phyloP scores from a whole-genome alignment of 1,140 invertebrate genomes.

The Calliphora vicina region DNA sequence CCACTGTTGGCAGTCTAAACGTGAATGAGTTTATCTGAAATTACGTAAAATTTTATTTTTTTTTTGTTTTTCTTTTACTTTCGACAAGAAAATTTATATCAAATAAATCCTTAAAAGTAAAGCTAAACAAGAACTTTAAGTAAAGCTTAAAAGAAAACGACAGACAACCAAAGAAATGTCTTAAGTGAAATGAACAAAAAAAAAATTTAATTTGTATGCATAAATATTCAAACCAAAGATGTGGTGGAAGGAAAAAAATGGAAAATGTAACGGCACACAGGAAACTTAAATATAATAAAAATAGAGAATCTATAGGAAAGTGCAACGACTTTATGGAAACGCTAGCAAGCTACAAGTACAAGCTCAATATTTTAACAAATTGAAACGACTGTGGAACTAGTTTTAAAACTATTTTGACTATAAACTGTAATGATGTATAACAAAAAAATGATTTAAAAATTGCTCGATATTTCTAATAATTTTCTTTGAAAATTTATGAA shows the following conservation, averaged over 20 bases:
- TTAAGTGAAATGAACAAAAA: background rate
- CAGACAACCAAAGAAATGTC: background rate
- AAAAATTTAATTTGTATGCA: background rate
- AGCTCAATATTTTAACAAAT: no score
- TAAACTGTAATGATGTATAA: no score
- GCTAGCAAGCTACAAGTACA: no score
- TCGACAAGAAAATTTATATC: background rate
- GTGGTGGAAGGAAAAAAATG: no score
- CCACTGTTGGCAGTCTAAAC: background rate
- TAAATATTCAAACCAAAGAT: background rate
- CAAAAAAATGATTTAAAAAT: no score
- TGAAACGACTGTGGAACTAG: no score
- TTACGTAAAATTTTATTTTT: background rate
- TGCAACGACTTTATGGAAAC: background rate
- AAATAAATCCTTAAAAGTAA: background rate
- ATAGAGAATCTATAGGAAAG: no score
- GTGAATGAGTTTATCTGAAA: background rate
- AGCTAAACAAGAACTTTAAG: slow-evolving; percentile 2
- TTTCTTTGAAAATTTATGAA: no score
- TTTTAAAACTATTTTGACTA: no score
- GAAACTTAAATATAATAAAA: background rate
- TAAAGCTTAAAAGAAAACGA: background rate
- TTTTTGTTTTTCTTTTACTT: background rate
- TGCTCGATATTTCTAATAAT: no score
- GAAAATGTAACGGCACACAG: background rate